Evolutionary conservation across 2,888 invertebrate genomes (phyloP), one percentile per base, ranked within the genome.

Genomic region (Pegoplata infirma): DNA sequence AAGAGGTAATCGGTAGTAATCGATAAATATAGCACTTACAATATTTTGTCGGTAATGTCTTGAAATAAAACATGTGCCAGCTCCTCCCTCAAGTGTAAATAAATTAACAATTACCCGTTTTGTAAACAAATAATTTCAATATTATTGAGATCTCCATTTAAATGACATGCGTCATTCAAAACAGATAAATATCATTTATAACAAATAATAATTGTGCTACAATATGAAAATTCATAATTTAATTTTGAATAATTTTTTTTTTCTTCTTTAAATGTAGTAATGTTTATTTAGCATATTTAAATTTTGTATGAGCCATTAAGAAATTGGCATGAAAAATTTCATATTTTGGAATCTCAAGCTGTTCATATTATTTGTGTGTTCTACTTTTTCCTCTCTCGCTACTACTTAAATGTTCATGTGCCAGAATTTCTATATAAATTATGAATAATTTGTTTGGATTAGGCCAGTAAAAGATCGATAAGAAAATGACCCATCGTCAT

Each of bases 401-500:
- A 5, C 10, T 36, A 44, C 21, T 12, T 12, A 46, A 25, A 5
- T 40, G 36, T 40, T 32, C 49, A 49, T 49, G 40, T 63, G 61
- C 61, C 61, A 63, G 14, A 63, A 32, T 17, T 55, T 55, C 5
- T 28, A 36, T 36, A 17, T 55, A 12, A 55, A 55, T 36, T 55
- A 55, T 55, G 16, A 55, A 55, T 36, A 36, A 55, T 55, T 14
- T 32, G 12, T 25, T 55, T 36, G 55, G 23, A 10, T 23, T 23
- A 53, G 53, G 17, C 36, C 32, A 55, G 23, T 3, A 49, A 49
- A 49, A 46, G 25, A 61, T 61, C 61, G 47, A 61, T 61, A 61
- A 28, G 47, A 47, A 61, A 61, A 61, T 59, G 0, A 46, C 28
- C 61, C 25, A 19, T 40, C 40, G n/a, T n/a, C n/a, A n/a, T n/a